Evolutionary conservation across 2,797 vertebrate species (phyloP).

Genomic region (Tinamus major): DNA sequence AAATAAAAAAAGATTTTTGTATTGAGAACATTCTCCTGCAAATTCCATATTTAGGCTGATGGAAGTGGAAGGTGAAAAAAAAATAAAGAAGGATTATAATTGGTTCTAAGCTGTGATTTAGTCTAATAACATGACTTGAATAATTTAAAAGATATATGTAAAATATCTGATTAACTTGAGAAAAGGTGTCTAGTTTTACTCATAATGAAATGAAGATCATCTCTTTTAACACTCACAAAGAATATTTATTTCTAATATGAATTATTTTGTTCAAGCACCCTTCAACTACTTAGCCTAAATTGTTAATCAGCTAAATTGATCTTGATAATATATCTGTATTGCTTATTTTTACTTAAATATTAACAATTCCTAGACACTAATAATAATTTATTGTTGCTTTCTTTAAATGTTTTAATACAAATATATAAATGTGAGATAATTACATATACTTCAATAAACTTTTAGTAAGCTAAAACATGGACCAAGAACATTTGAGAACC

Average conservation of each 20-base stretch:
- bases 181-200: neutral
- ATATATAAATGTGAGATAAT: neutral
- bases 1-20: neutral
- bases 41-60: neutral
- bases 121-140: neutral
- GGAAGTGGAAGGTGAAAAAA: neutral
- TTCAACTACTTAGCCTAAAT: neutral
- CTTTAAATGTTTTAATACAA: neutral
- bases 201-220: neutral
- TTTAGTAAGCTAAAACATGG: neutral
- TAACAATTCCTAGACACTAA: neutral
- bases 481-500: neutral
- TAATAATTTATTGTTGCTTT: neutral
- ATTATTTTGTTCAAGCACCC: neutral
- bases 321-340: neutral
- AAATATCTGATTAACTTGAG: constrained; percentile 1
- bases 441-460: neutral
- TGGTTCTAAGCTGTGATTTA: neutral
- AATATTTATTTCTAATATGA: neutral
- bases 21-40: neutral
- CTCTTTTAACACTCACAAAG: neutral
- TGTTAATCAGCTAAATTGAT: neutral
- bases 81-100: neutral
- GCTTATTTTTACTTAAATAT: neutral
- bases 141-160: neutral